phyloP scores from a whole-genome alignment of 2,797 vertebrate genomes.

The Lepilemur ruficaudatus region DNA sequence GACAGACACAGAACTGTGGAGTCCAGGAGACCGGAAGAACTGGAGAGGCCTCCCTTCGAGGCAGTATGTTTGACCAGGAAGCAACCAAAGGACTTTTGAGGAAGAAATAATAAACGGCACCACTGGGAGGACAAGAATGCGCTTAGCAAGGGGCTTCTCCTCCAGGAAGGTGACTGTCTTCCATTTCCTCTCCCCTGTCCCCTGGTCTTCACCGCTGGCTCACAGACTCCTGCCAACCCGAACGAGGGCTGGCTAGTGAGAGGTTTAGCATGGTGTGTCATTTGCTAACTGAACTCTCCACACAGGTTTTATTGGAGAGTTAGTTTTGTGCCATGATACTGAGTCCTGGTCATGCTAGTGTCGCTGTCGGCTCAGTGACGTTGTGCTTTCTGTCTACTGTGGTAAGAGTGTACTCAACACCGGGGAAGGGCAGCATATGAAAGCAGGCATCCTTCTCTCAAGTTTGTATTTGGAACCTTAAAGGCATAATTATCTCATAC shows the following conservation, averaged over 20 bases:
- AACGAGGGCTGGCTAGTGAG: not conserved
- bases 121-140: too few relatives aligned
- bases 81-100: not conserved
- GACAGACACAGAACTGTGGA: not conserved
- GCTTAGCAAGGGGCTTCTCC: rapidly evolving
- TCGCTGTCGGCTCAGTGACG: rapidly evolving
- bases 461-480: not conserved
- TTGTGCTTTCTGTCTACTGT: too few relatives aligned
- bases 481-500: not conserved
- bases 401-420: too few relatives aligned
- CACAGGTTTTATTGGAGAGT: not conserved
- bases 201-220: not conserved
- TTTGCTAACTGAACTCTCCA: not conserved
- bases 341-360: not conserved
- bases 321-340: not conserved
- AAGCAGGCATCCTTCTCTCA: not conserved
- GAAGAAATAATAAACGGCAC: not conserved
- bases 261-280: not conserved
- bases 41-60: not conserved
- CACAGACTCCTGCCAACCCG: not conserved
- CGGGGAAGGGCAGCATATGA: rapidly evolving
- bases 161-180: not conserved
- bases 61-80: not conserved
- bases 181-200: not conserved
- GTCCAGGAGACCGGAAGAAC: not conserved